Evolutionary conservation across 2,888 invertebrate genomes (phyloP), one percentile per base, ranked within the genome.

Genomic region (Helicoverpa assulta): DNA sequence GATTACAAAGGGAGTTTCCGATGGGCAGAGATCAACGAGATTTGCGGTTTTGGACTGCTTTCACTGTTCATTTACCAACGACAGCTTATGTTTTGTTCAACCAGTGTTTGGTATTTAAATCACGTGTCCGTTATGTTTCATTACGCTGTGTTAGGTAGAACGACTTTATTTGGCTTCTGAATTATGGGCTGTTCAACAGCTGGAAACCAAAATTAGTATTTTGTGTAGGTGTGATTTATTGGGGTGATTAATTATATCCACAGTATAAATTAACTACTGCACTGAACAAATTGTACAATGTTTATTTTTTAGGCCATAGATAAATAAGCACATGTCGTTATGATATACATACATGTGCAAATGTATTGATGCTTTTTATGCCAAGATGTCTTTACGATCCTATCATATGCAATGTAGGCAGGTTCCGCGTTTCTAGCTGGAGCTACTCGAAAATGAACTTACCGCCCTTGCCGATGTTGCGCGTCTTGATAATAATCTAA

Each of bases 11-110:
- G 76, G 79, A 80, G 75, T 76, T 79, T 85, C 78, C 84, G 75
- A 85, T 84, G 86, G 84, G 78, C 84, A 83, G 83, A 83, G 88
- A 88, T 88, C 86, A 87, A 85, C 82, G 81, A 74, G 82, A 83
- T 83, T 83, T 82, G 83, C 71, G 82, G 77, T 81, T 80, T 76
- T 72, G 70, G 73, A 73, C 77, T 74, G 71, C 43, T 73, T 78
- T 74, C 66, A 70, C 62, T 76, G 78, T 84, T 84, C 73, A 78
- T 84, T 83, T 69, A 59, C 67, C 67, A 73, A 80, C 68, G 71
- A 52, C 67, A 66, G 76, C 68, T 83, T 76, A 80, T 70, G 56
- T 68, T 68, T 67, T 57, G 68, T 73, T 74, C 29, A 62, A 64
- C 65, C 72, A 72, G 29, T 68, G 61, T 73, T 82, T 60, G 70